phyloP scores from a whole-genome alignment of 2,888 invertebrate genomes.

The Meiosimyza decipiens region DNA sequence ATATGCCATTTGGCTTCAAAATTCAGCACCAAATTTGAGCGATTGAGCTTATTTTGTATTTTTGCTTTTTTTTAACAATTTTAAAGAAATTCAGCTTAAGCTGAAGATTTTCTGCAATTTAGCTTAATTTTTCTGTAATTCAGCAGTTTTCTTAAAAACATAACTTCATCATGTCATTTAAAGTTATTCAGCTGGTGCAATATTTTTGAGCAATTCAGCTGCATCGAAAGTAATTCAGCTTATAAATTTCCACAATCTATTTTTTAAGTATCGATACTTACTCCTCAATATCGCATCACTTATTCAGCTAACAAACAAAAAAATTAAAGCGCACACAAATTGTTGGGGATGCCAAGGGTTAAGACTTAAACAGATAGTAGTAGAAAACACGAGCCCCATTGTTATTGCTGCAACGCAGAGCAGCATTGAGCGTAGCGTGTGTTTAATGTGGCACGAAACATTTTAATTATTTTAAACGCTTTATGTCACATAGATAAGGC shows the following conservation, averaged over 20 bases:
- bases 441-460: slow-evolving; percentile 63
- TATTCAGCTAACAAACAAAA: neutral
- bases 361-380: neutral
- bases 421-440: slow-evolving; percentile 33
- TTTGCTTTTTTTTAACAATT: too few relatives aligned
- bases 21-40: neutral
- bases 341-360: neutral
- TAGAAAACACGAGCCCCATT: neutral
- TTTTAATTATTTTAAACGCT: slow-evolving; percentile 64
- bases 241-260: too few relatives aligned
- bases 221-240: too few relatives aligned
- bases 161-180: too few relatives aligned
- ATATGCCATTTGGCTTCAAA: too few relatives aligned
- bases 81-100: too few relatives aligned
- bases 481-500: slow-evolving; percentile 53
- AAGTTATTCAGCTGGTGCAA: too few relatives aligned
- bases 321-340: neutral
- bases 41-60: neutral
- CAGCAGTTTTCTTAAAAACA: too few relatives aligned
- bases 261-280: too few relatives aligned
- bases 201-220: too few relatives aligned
- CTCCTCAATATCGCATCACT: neutral
- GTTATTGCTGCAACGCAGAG: slow-evolving; percentile 27
- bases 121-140: too few relatives aligned
- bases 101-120: too few relatives aligned